These are phyloP conservation scores for Helarctos malayanus DNA, from an alignment of 2,797 vertebrate genomes.

Conservation along the genomic window DNA sequence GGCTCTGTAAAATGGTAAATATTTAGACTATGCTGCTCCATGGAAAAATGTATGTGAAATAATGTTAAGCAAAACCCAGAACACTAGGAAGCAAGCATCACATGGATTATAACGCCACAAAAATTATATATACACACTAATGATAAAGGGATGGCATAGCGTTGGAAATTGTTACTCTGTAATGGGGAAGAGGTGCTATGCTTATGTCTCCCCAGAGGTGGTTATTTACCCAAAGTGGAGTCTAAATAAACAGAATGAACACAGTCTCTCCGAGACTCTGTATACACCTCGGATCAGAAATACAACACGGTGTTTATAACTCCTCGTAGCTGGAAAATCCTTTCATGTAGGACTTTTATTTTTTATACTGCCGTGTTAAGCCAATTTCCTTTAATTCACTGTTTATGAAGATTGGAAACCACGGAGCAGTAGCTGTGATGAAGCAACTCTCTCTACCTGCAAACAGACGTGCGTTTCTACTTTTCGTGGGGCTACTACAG, in stretches of 20 bases:
- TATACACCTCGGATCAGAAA: conserved; percentile 39
- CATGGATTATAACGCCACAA: conserved; percentile 25
- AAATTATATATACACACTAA: background rate
- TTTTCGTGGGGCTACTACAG: background rate
- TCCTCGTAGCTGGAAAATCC: conserved; percentile 22
- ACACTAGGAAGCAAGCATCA: background rate
- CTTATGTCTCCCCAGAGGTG: conserved; percentile 38
- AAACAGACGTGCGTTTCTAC: background rate
- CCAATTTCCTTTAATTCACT: conserved; percentile 2
- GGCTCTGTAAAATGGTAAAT: conserved; percentile 42
- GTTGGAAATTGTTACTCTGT: conserved; percentile 29
- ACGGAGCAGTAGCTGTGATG: background rate
- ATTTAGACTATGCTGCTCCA: conserved; percentile 4
- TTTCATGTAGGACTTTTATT: background rate
- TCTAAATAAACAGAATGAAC: conserved; percentile 56
- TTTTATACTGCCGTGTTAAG: background rate
- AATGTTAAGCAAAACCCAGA: conserved; percentile 41
- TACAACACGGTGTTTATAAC: background rate
- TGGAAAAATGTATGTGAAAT: conserved; percentile 39
- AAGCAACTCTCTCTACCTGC: background rate
- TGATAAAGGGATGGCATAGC: background rate
- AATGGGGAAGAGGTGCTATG: background rate
- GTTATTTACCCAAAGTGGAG: conserved; percentile 54
- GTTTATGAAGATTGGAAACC: conserved; percentile 45
- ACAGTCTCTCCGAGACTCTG: background rate